These are phyloP conservation scores for Aleiodes sp. DNA, from an alignment of 1,140 invertebrate species.

Conservation along the genomic window DNA sequence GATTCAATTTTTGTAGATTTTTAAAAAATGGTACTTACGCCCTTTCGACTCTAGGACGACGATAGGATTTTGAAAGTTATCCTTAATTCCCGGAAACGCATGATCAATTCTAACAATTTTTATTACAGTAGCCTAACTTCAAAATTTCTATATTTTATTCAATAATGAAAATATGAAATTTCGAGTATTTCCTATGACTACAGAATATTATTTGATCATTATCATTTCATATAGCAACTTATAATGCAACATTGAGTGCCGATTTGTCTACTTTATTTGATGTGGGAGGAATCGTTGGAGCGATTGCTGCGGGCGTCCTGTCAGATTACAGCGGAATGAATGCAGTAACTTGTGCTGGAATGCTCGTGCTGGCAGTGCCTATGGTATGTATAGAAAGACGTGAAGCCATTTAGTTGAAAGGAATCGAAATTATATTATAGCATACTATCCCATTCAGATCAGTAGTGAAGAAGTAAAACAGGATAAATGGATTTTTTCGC, in stretches of 20 bases:
- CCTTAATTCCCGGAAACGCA: too few relatives aligned
- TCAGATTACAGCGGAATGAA: constrained; percentile 87
- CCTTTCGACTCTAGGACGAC: too few relatives aligned
- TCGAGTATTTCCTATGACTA: neutral
- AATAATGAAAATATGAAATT: neutral
- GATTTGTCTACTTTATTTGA: constrained; percentile 92
- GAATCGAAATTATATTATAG: too few relatives aligned
- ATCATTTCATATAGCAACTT: constrained; percentile 69
- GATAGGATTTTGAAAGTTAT: too few relatives aligned
- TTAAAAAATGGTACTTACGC: too few relatives aligned
- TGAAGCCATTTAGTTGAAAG: too few relatives aligned
- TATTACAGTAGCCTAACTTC: too few relatives aligned
- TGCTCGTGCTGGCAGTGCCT: constrained; percentile 84
- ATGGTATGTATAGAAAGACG: constrained; percentile 71
- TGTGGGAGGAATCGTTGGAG: constrained; percentile 88
- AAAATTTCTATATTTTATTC: constrained; percentile 5
- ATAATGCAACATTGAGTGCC: constrained; percentile 78
- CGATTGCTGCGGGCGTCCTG: constrained; percentile 86
- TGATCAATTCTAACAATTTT: too few relatives aligned
- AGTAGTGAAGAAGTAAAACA: neutral
- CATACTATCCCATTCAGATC: too few relatives aligned
- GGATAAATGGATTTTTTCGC: neutral
- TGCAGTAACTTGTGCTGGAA: constrained; percentile 83
- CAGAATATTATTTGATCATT: neutral
- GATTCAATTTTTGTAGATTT: too few relatives aligned